Evolutionary conservation across 2,113 vertebrate genomes (phyloP).

Genomic region (Phyllostomus discolor): DNA sequence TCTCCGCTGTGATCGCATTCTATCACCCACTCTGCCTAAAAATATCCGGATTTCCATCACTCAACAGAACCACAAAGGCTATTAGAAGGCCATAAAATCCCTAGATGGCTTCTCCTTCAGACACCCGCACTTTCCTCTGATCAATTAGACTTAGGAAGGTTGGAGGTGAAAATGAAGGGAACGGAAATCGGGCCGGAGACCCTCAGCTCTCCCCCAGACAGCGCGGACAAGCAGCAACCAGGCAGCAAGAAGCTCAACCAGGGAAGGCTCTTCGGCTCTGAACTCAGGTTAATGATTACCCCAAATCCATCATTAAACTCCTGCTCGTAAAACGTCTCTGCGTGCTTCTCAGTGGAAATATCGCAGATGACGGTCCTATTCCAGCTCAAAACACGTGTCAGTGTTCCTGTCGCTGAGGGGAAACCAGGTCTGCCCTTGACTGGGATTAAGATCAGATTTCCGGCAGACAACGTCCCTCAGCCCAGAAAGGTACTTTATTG

Average conservation of each 20-base stretch:
- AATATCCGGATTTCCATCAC: constrained; percentile 51
- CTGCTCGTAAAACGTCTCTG: not conserved
- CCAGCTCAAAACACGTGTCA: not conserved
- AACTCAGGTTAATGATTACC: constrained; percentile 19
- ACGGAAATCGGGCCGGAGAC: constrained; percentile 27
- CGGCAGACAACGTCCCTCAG: not conserved
- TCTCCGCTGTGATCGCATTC: constrained; percentile 33
- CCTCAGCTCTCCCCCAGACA: constrained; percentile 17
- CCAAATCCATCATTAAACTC: not conserved
- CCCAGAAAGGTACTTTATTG: not conserved
- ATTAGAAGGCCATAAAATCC: constrained; percentile 57
- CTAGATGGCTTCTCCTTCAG: constrained; percentile 11
- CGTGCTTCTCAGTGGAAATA: not conserved
- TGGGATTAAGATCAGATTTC: not conserved
- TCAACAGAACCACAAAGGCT: constrained; percentile 34
- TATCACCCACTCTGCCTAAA: constrained; percentile 57
- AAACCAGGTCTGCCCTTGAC: not conserved
- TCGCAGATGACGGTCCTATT: not conserved
- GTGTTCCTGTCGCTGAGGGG: not conserved
- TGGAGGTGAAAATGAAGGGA: constrained; percentile 29
- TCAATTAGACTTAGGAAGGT: constrained; percentile 11
- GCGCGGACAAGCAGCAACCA: not conserved
- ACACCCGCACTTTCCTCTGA: not conserved
- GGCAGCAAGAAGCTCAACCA: not conserved
- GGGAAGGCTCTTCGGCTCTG: not conserved